Percentiles rank a stretch among this genome's conserved stretches.
Evolutionary conservation across 2,113 vertebrate genomes (phyloP).

Genomic region (Mirza zaza): DNA sequence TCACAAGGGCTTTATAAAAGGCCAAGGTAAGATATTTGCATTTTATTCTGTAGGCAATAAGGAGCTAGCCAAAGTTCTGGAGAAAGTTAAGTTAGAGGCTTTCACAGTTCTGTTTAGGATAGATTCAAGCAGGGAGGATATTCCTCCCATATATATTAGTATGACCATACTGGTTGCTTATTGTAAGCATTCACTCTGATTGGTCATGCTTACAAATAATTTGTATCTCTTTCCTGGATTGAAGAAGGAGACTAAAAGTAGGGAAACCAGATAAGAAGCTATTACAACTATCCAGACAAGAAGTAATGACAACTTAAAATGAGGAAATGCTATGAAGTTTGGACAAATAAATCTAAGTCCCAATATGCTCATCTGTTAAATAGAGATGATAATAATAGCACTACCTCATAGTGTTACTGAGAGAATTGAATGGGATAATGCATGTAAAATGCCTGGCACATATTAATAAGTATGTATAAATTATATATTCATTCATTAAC

Average conservation of each 20-base stretch:
- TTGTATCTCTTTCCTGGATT: background rate
- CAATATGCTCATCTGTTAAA: background rate
- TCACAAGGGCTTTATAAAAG: background rate
- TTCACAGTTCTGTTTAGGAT: background rate
- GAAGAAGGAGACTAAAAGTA: slow-evolving; percentile 6
- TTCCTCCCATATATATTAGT: background rate
- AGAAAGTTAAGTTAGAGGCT: background rate
- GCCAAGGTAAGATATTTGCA: background rate
- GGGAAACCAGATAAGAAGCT: slow-evolving; percentile 23
- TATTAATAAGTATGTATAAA: background rate
- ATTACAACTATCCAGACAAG: background rate
- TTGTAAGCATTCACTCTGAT: background rate
- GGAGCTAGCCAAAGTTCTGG: background rate
- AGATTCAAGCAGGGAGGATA: background rate
- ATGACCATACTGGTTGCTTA: background rate
- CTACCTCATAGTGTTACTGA: background rate
- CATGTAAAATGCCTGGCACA: background rate
- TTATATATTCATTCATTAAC: background rate
- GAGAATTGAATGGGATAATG: background rate
- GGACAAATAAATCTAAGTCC: background rate
- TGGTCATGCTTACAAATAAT: background rate
- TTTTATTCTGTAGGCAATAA: background rate
- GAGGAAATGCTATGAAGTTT: background rate
- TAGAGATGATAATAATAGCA: background rate
- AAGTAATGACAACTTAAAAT: background rate